Percentiles rank a stretch among this genome's conserved stretches.
These are phyloP conservation scores for Xestia rhomboidea DNA, from an alignment of 2,888 invertebrate species.

Conservation along the genomic window DNA sequence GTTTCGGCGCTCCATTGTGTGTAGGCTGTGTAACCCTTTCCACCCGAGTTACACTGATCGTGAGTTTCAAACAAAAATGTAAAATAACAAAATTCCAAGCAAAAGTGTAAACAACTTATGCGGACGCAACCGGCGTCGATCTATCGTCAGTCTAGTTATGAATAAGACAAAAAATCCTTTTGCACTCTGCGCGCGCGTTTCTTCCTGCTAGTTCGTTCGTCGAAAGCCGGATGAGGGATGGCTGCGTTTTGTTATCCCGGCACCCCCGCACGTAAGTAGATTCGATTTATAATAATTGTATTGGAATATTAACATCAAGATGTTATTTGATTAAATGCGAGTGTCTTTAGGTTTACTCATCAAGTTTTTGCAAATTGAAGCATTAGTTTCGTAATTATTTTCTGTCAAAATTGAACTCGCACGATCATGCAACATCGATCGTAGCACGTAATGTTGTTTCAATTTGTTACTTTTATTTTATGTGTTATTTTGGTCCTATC, in stretches of 20 bases:
- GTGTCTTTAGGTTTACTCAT: neutral
- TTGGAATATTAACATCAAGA: neutral
- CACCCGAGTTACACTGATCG: neutral
- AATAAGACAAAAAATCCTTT: neutral
- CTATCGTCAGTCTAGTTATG: neutral
- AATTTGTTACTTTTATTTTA: no score
- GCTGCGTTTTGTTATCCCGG: neutral
- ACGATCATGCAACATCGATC: no score
- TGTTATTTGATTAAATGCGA: neutral
- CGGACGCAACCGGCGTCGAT: neutral
- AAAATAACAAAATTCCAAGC: constrained; percentile 1
- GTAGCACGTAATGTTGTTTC: no score
- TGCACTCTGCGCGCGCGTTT: neutral
- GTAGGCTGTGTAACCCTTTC: neutral
- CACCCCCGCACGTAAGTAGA: neutral
- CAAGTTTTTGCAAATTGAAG: neutral
- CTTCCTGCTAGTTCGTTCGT: constrained; percentile 5
- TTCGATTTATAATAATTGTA: neutral
- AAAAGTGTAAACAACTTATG: neutral
- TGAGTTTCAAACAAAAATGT: constrained; percentile 1
- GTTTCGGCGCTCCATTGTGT: no score
- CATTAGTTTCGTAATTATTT: neutral
- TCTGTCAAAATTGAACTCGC: no score
- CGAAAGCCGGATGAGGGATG: neutral
- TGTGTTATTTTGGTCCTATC: no score